Evolutionary conservation across 2,113 vertebrate genomes (phyloP), one percentile per base, ranked within the genome.

Genomic region (Zosterops pallidus): DNA sequence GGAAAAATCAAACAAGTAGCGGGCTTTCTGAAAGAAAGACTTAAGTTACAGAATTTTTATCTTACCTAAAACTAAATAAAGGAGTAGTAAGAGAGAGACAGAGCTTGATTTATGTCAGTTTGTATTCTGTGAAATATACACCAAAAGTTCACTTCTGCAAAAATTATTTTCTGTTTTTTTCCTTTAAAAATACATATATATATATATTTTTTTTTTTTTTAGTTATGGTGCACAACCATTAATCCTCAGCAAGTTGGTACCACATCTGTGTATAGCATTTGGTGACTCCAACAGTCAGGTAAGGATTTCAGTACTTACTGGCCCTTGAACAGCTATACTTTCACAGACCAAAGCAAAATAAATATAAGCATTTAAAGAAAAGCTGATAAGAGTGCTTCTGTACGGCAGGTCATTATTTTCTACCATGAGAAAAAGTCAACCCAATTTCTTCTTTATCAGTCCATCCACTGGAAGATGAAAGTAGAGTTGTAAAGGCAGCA

Each of bases 221-320:
- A 99, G 99, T 94, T 98, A 97, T 31, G 98, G 99, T 69, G 97
- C 98, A 53, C 98, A 99, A 24, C 56, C 98, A 4, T 97, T 99
- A 97, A 98, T 97, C 86, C 98, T 99, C 96, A 99, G 98, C 98
- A 99, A 99, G 97, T 95, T 99, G 89, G 98, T 99, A 86, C 99
- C 99, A 44, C 98, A 99, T 96, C 98, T 99, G 84, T 99, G 99
- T 95, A 31, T 97, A 93, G 97, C 98, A 9, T 98, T 98, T 90
- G 99, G 98, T 97, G 99, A 99, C 98, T 99, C 99, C 28, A 99
- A 99, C 93, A 98, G 98, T 94, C 99, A 99, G 98, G 99, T 99
- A 97, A 98, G 97, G 21, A 79, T 76, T 93, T 89, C 24, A 21
- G 46, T 97, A 68, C 11, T 74, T 89, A 9, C 25, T 42, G 23